These are phyloP conservation scores for Ecliptopera silaceata DNA, from an alignment of 2,888 invertebrate genomes.

Conservation along the genomic window DNA sequence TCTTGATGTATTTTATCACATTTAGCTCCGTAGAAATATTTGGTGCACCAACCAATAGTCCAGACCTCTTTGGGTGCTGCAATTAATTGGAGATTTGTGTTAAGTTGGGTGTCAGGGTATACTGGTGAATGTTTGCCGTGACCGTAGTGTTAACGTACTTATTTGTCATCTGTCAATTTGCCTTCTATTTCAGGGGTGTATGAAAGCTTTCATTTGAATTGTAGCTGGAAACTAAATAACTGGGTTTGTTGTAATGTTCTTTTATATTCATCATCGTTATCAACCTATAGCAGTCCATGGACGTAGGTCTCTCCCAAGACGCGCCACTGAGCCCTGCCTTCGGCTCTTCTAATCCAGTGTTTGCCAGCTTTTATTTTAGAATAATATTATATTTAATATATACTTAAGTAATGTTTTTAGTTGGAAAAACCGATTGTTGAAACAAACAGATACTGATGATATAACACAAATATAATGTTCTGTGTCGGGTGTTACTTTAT, in stretches of 20 bases:
- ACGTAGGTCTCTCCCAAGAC: too few relatives aligned
- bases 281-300: too few relatives aligned
- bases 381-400: too few relatives aligned
- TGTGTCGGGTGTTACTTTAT: too few relatives aligned
- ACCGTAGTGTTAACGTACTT: constrained; percentile 76
- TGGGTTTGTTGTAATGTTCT: neutral
- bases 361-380: too few relatives aligned
- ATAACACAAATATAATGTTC: too few relatives aligned
- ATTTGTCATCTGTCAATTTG: constrained; percentile 83
- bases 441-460: too few relatives aligned
- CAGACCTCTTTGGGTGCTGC: constrained; percentile 47
- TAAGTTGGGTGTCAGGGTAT: constrained; percentile 39
- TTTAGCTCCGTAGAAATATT: constrained; percentile 77
- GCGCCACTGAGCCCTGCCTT: too few relatives aligned
- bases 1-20: constrained; percentile 81
- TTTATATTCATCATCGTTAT: too few relatives aligned
- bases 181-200: constrained; percentile 76
- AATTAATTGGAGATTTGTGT: constrained; percentile 13
- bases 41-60: constrained; percentile 52
- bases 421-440: too few relatives aligned
- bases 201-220: constrained; percentile 74
- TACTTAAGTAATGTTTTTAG: too few relatives aligned
- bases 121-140: constrained; percentile 57
- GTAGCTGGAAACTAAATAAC: constrained; percentile 2
- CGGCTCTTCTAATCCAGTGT: too few relatives aligned